Evolutionary conservation across 1,140 invertebrate genomes (phyloP), one percentile per base, ranked within the genome.

Genomic region (Anadara kagoshimensis): DNA sequence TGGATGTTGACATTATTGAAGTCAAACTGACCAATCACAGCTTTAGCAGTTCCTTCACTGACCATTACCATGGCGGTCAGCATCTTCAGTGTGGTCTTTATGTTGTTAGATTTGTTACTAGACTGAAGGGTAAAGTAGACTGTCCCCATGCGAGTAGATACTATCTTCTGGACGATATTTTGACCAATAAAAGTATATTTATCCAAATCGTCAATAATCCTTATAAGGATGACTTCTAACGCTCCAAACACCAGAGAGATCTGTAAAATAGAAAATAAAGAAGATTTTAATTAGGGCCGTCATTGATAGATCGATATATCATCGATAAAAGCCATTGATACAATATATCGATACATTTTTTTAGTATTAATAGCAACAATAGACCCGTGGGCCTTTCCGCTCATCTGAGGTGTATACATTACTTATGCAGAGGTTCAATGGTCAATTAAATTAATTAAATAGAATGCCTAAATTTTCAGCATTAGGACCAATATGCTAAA

Each of bases 21-120:
- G 47, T 81, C 70, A 53, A 81, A 71, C 59, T 79, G 77, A n/a
- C 47, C 24, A 7, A 74, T 63, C 7, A 81, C 65, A n/a, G 76
- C 72, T 53, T 69, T 70, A 5, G 77, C 78, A 20, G 75, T 69
- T 8, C 45, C 53, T n/a, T 73, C 75, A 51, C 69, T 64, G 7
- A 76, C 66, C 47, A 76, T 65, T 0, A 78, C 73, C 69, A 82
- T 78, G 11, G 78, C 65, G 20, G 69, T 68, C 16, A 82, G 62
- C 41, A 82, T 53, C 45, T 68, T 75, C 26, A 82, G 57, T 0
- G 75, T 59, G 0, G 72, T 68, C 43, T 79, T 82, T 29, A 79
- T 75, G n/a, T 69, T 71, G 16, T 44, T 68, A 2, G 78, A 70
- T 63, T 75, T 82, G 61, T 76, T 72, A n/a, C 51, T 59, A 16